Conservation (phyloP, 2,113 vertebrate genomes). For the Furnarius figulus region DNA sequence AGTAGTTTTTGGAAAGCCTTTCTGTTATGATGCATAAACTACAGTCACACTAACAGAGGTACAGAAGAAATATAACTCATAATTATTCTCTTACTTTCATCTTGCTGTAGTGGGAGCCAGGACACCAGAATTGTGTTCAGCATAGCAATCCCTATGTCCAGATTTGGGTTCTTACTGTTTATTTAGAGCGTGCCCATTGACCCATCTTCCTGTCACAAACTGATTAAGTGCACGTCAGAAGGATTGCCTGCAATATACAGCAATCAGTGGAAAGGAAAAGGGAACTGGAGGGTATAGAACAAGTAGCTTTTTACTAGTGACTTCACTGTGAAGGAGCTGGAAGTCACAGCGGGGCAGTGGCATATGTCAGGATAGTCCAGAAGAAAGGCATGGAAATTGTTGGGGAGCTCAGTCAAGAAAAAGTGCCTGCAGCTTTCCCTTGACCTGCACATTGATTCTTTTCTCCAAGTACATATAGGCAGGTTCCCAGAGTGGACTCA, state of each 20-base stretch:
- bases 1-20: constrained; percentile 1
- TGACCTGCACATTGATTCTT: accelerated
- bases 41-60: neutral
- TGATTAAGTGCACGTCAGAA: constrained; percentile 35
- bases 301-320: neutral
- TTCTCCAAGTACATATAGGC: neutral
- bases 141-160: neutral
- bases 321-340: neutral
- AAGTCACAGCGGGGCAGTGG: neutral
- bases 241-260: neutral
- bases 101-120: neutral
- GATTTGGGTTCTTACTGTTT: neutral
- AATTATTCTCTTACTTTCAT: neutral
- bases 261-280: neutral
- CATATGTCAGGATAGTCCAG: neutral
- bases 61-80: neutral
- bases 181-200: neutral
- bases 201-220: constrained; percentile 24
- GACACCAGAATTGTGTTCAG: neutral
- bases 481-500: neutral
- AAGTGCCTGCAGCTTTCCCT: neutral
- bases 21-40: neutral
- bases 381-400: neutral
- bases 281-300: neutral
- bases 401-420: neutral